phyloP scores from a whole-genome alignment of 2,888 invertebrate genomes.

The Dicyrtomina minuta region DNA sequence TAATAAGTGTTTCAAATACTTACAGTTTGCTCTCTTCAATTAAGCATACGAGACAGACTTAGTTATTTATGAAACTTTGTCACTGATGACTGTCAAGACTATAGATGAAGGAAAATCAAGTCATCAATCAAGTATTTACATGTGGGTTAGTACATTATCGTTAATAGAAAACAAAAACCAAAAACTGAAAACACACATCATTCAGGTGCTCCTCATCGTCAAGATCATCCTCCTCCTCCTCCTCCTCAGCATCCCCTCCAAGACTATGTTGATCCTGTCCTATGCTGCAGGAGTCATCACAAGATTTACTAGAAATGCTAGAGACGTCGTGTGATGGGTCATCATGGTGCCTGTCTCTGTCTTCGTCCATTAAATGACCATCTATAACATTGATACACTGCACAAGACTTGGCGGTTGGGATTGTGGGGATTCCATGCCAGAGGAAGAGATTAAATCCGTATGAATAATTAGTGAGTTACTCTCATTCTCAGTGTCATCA shows the following conservation, averaged over 20 bases:
- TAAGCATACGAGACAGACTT: too few relatives aligned
- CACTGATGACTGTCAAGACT: not conserved
- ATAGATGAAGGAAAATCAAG: not conserved
- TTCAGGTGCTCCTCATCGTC: slow-evolving; percentile 31
- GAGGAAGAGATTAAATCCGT: slow-evolving; percentile 25
- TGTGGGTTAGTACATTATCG: not conserved
- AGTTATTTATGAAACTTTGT: too few relatives aligned
- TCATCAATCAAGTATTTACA: not conserved
- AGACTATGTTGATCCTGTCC: not conserved
- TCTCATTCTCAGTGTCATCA: slow-evolving; percentile 2
- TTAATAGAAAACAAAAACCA: slow-evolving; percentile 19
- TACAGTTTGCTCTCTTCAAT: too few relatives aligned
- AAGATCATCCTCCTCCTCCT: slow-evolving; percentile 23
- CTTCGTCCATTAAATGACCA: slow-evolving; percentile 16
- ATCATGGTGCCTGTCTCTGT: not conserved
- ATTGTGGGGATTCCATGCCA: not conserved
- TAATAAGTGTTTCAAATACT: not conserved
- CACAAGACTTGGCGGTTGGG: slow-evolving; percentile 23
- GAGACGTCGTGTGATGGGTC: slow-evolving; percentile 6
- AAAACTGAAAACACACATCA: slow-evolving; percentile 15
- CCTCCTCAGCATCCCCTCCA: slow-evolving; percentile 15
- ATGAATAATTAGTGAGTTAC: slow-evolving; percentile 19
- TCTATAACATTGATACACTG: not conserved
- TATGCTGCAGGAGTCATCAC: slow-evolving; percentile 1
- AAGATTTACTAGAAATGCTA: slow-evolving; percentile 28